Conservation (phyloP, 2,888 invertebrate genomes). For the Dexiosoma caninum region DNA sequence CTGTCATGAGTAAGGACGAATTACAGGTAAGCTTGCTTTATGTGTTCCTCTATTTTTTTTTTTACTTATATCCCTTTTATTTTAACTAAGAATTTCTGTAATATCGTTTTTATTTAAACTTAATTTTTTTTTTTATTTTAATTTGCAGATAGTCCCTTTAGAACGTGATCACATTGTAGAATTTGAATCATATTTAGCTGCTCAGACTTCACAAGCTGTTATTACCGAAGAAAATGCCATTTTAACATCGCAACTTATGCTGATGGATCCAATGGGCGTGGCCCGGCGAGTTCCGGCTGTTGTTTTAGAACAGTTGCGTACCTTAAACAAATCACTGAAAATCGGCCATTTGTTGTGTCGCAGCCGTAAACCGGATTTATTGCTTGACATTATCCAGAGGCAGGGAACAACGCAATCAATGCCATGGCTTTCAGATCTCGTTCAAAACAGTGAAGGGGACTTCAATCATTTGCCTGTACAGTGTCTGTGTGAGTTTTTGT, state of each 20-base stretch:
- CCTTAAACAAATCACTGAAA: constrained; percentile 86
- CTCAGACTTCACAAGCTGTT: constrained; percentile 90
- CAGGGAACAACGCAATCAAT: constrained; percentile 94
- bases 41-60: background rate
- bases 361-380: constrained; percentile 92
- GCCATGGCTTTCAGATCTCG: constrained; percentile 97
- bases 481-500: constrained; percentile 96
- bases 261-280: constrained; percentile 90
- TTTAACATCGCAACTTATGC: constrained; percentile 89
- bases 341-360: constrained; percentile 93
- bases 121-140: background rate
- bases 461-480: constrained; percentile 95
- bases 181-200: constrained; percentile 95
- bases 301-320: constrained; percentile 88
- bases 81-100: no score
- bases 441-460: constrained; percentile 89
- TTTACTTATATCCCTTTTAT: no score
- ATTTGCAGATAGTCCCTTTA: constrained; percentile 79
- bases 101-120: no score
- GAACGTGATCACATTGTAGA: constrained; percentile 90
- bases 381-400: constrained; percentile 93
- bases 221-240: constrained; percentile 94
- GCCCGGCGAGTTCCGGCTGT: constrained; percentile 88
- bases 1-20: constrained; percentile 82
- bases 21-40: constrained; percentile 79